Conservation (phyloP, 2,113 vertebrate species). For the Cichladusa arquata region DNA sequence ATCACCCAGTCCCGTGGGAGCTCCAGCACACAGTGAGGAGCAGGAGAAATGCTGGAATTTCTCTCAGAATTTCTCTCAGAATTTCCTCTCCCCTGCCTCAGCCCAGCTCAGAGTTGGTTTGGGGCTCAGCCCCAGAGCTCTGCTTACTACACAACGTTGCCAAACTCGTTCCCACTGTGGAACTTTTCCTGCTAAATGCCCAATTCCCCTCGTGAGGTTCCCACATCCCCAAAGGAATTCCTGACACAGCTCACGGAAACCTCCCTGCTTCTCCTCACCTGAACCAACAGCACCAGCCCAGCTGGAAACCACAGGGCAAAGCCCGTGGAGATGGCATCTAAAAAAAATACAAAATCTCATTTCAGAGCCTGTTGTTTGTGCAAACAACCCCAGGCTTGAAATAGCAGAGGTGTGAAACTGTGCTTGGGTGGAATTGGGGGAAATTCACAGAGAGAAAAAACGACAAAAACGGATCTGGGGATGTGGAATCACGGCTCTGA, state of each 20-base stretch:
- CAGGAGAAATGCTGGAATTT: not conserved
- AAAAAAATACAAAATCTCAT: not conserved
- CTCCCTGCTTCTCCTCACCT: not conserved
- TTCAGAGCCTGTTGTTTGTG: not conserved
- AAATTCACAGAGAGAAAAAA: not conserved
- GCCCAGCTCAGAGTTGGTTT: not conserved
- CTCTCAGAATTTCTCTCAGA: not conserved
- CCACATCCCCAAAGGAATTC: not conserved
- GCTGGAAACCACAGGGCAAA: not conserved
- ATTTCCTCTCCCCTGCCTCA: not conserved
- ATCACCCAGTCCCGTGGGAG: not conserved
- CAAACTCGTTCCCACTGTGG: not conserved
- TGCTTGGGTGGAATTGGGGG: not conserved
- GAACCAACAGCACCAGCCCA: not conserved
- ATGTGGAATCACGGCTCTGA: not conserved
- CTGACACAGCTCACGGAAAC: accelerated
- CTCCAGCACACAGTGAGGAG: accelerated
- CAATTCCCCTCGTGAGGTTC: not conserved
- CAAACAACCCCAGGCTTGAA: not conserved
- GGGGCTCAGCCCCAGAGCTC: not conserved
- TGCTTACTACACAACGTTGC: not conserved
- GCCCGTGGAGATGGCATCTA: not conserved
- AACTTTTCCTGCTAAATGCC: not conserved
- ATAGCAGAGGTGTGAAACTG: not conserved
- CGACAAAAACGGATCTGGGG: accelerated